These are phyloP conservation scores for Papilio elwesi DNA, from an alignment of 2,888 invertebrate species.

Conservation along the genomic window DNA sequence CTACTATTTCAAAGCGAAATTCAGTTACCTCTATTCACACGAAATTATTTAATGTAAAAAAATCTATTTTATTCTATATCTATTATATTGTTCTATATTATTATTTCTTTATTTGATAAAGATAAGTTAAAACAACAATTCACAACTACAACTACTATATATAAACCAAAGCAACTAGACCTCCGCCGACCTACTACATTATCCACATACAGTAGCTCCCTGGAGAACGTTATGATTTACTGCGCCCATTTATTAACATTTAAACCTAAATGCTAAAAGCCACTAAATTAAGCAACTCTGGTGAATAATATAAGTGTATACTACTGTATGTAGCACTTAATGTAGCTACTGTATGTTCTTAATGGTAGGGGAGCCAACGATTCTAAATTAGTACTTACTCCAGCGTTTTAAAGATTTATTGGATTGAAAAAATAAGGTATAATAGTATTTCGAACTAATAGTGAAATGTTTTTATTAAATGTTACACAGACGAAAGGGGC, in stretches of 20 bases:
- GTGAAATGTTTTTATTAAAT: slow-evolving; percentile 16
- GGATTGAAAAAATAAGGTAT: too few relatives aligned
- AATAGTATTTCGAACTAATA: neutral
- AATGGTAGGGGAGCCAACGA: too few relatives aligned
- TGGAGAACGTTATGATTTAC: slow-evolving; percentile 14
- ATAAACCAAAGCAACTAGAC: neutral
- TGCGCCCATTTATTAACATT: slow-evolving; percentile 18
- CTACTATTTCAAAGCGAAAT: too few relatives aligned
- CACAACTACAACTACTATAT: neutral
- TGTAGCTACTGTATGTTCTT: too few relatives aligned
- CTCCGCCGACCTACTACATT: neutral
- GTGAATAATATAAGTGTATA: neutral
- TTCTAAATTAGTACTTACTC: too few relatives aligned
- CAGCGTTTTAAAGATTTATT: too few relatives aligned
- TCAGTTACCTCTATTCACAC: too few relatives aligned
- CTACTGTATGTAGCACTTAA: too few relatives aligned
- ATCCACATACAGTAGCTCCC: slow-evolving; percentile 8
- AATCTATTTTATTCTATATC: too few relatives aligned
- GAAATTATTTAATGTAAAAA: too few relatives aligned
- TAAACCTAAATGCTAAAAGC: slow-evolving; percentile 13
- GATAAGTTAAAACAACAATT: slow-evolving; percentile 4
- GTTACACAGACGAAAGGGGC: slow-evolving; percentile 12
- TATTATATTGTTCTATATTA: too few relatives aligned
- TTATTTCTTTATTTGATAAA: too few relatives aligned
- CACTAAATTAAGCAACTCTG: slow-evolving; percentile 9